These are phyloP conservation scores for Apantesis nais DNA, from an alignment of 2,888 invertebrate genomes.

Conservation along the genomic window DNA sequence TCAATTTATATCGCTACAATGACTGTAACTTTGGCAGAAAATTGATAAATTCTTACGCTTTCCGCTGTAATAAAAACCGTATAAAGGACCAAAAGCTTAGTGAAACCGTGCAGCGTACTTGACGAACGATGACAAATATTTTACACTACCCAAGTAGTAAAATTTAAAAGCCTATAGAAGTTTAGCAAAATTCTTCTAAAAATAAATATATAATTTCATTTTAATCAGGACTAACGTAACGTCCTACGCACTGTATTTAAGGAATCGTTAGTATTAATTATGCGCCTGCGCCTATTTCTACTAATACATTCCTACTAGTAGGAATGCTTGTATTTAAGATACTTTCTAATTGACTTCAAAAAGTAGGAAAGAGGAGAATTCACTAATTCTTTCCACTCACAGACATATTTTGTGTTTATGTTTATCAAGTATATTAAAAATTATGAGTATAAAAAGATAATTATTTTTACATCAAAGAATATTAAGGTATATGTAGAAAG, in stretches of 20 bases:
- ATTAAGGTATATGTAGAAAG: no score
- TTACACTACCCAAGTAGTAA: background rate
- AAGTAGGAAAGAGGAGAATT: no score
- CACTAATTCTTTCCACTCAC: no score
- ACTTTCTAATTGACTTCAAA: no score
- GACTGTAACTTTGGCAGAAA: slow-evolving; percentile 17
- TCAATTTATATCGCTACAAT: slow-evolving; percentile 17
- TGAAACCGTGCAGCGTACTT: background rate
- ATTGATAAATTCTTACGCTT: slow-evolving; percentile 15
- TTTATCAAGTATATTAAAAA: no score
- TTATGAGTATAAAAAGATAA: no score
- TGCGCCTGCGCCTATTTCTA: no score
- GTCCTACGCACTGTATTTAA: background rate
- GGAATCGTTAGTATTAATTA: background rate
- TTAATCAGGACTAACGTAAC: background rate
- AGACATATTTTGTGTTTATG: no score
- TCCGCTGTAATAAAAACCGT: slow-evolving; percentile 34
- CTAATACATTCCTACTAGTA: no score
- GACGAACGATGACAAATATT: background rate
- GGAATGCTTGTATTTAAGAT: no score
- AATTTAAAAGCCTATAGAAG: background rate
- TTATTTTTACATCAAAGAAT: no score
- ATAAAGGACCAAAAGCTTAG: background rate
- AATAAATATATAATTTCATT: background rate
- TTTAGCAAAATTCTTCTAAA: background rate